Conservation (phyloP, 1,140 invertebrate species). For the Cotesia typhae region DNA sequence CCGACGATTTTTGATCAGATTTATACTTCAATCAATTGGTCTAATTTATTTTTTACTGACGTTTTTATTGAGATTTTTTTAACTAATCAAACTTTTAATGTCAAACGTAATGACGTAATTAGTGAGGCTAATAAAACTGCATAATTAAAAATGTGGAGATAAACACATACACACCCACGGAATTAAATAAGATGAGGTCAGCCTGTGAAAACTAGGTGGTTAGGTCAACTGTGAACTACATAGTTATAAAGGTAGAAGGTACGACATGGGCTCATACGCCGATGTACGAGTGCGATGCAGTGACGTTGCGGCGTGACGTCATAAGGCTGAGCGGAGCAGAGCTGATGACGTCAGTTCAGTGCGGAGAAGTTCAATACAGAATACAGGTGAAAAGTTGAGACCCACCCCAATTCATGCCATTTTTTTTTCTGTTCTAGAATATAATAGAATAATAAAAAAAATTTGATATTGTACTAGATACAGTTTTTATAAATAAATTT, state of each 20-base stretch:
- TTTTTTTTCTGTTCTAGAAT: slow-evolving; percentile 4
- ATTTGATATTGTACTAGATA: too few species aligned
- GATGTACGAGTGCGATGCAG: slow-evolving; percentile 28
- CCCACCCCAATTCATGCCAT: slow-evolving; percentile 11
- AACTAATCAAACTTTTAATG: too few species aligned
- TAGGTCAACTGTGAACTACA: background rate
- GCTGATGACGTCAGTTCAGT: slow-evolving; percentile 35
- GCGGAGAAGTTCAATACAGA: slow-evolving; percentile 25
- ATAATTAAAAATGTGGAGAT: too few species aligned
- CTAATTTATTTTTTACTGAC: too few species aligned
- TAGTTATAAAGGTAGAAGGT: slow-evolving; percentile 10
- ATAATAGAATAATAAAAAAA: background rate
- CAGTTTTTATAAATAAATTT: too few species aligned
- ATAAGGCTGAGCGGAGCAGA: slow-evolving; percentile 12
- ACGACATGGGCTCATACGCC: background rate
- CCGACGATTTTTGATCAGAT: too few species aligned
- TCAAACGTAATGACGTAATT: too few species aligned
- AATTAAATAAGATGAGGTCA: slow-evolving; percentile 8
- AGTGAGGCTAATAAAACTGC: too few species aligned
- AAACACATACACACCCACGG: too few species aligned
- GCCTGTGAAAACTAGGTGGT: slow-evolving; percentile 9
- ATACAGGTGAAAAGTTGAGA: slow-evolving; percentile 25
- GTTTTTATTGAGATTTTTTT: too few species aligned
- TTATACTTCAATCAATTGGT: too few species aligned
- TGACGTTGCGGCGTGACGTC: slow-evolving; percentile 41